Evolutionary conservation across 1,140 invertebrate species (phyloP).

Genomic region (Meteorus sp.): DNA sequence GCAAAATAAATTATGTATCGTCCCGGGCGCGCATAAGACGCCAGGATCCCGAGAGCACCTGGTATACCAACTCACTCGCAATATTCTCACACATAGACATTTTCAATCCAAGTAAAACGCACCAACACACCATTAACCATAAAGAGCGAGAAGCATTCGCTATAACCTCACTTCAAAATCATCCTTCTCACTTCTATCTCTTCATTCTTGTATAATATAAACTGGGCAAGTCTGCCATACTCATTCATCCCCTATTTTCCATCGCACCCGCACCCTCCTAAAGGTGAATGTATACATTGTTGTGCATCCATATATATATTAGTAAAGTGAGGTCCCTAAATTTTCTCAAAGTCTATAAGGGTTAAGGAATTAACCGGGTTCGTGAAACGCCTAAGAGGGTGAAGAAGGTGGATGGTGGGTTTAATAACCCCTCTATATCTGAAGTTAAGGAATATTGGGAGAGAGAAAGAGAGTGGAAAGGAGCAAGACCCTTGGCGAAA

Average conservation of each 20-base stretch:
- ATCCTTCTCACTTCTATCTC: not conserved
- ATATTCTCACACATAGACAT: not conserved
- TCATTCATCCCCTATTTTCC: too few relatives aligned
- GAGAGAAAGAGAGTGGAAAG: slow-evolving; percentile 29
- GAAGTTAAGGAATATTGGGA: slow-evolving; percentile 8
- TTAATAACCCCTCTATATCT: slow-evolving; percentile 41
- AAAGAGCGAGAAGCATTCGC: too few relatives aligned
- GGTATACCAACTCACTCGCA: slow-evolving; percentile 45
- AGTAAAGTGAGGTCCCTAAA: slow-evolving; percentile 45
- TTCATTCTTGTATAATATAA: too few relatives aligned
- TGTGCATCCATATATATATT: slow-evolving; percentile 11
- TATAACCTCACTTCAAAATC: slow-evolving; percentile 6
- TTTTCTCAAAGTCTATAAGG: slow-evolving; percentile 56
- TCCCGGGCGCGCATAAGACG: slow-evolving; percentile 56
- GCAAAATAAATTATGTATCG: slow-evolving; percentile 63
- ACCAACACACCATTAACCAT: slow-evolving; percentile 1
- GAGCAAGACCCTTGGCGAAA: slow-evolving; percentile 40
- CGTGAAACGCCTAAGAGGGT: slow-evolving; percentile 33
- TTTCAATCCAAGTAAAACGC: not conserved
- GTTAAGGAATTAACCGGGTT: slow-evolving; percentile 56
- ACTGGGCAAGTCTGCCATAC: too few relatives aligned
- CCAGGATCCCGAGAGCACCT: slow-evolving; percentile 58
- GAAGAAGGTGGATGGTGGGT: slow-evolving; percentile 30
- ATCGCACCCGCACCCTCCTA: too few relatives aligned
- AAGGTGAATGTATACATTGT: too few relatives aligned